These are phyloP conservation scores for Pimpla rufipes DNA, from an alignment of 2,888 invertebrate species.

Conservation along the genomic window DNA sequence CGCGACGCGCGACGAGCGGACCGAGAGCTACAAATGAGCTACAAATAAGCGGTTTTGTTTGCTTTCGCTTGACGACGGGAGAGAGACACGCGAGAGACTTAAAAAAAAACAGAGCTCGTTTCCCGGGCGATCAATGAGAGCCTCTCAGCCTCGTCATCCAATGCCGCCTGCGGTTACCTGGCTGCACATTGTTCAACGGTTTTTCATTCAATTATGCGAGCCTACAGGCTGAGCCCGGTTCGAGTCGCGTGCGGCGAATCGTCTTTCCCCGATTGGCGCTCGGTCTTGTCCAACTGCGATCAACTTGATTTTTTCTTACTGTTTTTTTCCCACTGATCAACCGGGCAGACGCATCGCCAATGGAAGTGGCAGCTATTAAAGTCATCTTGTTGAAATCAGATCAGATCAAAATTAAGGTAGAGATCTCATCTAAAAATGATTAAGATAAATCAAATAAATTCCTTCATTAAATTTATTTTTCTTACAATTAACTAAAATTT, in stretches of 20 bases:
- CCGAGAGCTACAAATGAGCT: constrained; percentile 54
- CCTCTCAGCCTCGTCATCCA: constrained; percentile 28
- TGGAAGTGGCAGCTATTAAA: too few relatives aligned
- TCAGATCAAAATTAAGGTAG: too few relatives aligned
- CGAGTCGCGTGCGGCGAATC: neutral
- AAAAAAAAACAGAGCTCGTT: constrained; percentile 38
- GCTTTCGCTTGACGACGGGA: constrained; percentile 35
- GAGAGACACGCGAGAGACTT: constrained; percentile 55
- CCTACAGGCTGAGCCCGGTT: neutral
- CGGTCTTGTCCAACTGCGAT: neutral
- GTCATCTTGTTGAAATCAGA: too few relatives aligned
- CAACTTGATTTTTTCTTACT: neutral
- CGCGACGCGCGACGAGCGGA: constrained; percentile 31
- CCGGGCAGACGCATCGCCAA: too few relatives aligned
- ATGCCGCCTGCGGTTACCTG: constrained; percentile 52
- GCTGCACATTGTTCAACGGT: constrained; percentile 48
- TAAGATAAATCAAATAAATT: too few relatives aligned
- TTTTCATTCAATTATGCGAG: constrained; percentile 39
- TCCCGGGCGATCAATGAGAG: constrained; percentile 10
- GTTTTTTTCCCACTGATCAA: too few relatives aligned
- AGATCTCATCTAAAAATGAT: too few relatives aligned
- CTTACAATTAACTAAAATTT: too few relatives aligned
- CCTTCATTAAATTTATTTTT: too few relatives aligned
- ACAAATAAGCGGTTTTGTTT: constrained; percentile 64
- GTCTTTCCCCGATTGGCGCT: neutral